phyloP scores from a whole-genome alignment of 2,888 invertebrate genomes.

The Mesochorus sp. region DNA sequence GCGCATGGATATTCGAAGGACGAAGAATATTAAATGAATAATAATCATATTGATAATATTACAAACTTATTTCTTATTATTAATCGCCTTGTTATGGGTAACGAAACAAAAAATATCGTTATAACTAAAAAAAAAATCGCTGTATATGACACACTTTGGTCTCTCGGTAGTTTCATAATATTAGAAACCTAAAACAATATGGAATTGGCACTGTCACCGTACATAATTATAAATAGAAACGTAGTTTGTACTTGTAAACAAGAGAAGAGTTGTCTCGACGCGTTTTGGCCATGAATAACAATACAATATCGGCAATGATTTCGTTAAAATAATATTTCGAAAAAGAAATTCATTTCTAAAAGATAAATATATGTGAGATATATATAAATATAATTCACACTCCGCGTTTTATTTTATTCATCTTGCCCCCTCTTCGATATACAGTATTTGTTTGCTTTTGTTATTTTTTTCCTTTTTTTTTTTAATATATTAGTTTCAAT shows the following conservation, averaged over 20 bases:
- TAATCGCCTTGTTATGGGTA: slow-evolving; percentile 21
- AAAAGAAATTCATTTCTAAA: slow-evolving; percentile 12
- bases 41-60: neutral
- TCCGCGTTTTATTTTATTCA: slow-evolving; percentile 26
- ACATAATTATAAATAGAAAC: slow-evolving; percentile 49
- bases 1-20: slow-evolving; percentile 4
- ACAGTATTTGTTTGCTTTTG: slow-evolving; percentile 47
- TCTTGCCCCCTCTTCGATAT: slow-evolving; percentile 57
- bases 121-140: slow-evolving; percentile 28
- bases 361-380: no score
- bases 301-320: slow-evolving; percentile 32
- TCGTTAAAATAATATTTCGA: slow-evolving; percentile 40
- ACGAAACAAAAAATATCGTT: slow-evolving; percentile 30
- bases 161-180: slow-evolving; percentile 21
- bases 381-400: neutral
- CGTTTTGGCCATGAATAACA: slow-evolving; percentile 40
- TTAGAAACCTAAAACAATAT: slow-evolving; percentile 45
- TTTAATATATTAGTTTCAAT: slow-evolving; percentile 53
- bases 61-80: slow-evolving; percentile 27
- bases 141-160: slow-evolving; percentile 15
- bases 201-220: slow-evolving; percentile 57
- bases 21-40: slow-evolving; percentile 7
- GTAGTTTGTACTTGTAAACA: slow-evolving; percentile 60
- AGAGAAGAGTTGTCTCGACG: slow-evolving; percentile 44
- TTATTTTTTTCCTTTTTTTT: slow-evolving; percentile 15